Conservation (phyloP, 2,113 vertebrate genomes). For the Myodes glareolus region DNA sequence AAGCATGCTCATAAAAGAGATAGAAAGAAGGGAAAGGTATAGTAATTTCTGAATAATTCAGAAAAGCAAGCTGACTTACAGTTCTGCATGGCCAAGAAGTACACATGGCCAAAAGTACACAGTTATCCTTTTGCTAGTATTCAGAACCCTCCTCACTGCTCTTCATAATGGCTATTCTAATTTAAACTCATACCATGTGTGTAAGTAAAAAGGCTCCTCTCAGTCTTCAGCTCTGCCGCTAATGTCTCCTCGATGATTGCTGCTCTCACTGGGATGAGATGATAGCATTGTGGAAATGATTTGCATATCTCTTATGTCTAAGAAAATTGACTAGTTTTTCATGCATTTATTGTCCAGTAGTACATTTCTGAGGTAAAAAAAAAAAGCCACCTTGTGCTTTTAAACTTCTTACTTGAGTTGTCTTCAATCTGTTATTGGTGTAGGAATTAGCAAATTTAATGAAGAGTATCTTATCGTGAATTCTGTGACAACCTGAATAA, state of each 20-base stretch:
- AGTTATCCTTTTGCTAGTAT: neutral
- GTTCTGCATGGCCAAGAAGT: neutral
- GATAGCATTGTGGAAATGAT: neutral
- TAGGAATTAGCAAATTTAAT: neutral
- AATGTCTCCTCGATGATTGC: neutral
- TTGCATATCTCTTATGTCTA: neutral
- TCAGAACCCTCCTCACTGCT: neutral
- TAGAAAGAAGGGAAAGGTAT: neutral
- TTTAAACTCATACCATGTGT: neutral
- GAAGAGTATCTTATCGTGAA: neutral
- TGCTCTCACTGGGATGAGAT: neutral
- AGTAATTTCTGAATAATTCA: neutral
- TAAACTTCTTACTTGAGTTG: neutral
- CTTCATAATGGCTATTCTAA: neutral
- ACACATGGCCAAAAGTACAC: neutral
- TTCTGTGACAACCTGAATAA: neutral
- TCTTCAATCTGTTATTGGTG: neutral
- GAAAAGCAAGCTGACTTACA: no score
- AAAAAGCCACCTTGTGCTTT: neutral
- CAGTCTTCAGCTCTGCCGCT: neutral
- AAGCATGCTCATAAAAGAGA: neutral
- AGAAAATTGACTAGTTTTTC: neutral
- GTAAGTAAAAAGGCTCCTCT: neutral
- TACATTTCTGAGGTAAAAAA: neutral
- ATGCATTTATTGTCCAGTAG: neutral